Evolutionary conservation across 2,113 vertebrate species (phyloP).

Genomic region (cattle (Bos taurus)): DNA sequence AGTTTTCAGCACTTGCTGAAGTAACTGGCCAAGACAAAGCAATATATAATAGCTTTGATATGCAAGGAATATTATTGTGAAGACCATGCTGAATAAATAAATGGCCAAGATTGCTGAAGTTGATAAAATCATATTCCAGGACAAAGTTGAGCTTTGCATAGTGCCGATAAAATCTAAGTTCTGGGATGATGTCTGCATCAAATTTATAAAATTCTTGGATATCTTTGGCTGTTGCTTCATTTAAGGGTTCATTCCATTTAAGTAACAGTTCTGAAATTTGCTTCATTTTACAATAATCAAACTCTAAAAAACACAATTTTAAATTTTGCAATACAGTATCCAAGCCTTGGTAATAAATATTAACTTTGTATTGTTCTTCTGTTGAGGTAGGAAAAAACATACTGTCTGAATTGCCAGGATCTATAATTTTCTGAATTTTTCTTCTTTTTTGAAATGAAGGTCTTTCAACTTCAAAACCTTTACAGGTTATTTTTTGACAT

Average conservation of each 20-base stretch:
- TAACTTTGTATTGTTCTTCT: conserved; percentile 68
- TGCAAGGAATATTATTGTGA: conserved; percentile 63
- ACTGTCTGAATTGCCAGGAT: conserved; percentile 34
- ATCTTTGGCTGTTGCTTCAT: conserved; percentile 66
- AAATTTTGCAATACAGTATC: conserved; percentile 66
- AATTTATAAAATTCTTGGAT: conserved; percentile 68
- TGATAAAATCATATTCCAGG: conserved; percentile 14
- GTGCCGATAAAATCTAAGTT: conserved; percentile 72
- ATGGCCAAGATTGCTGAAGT: conserved; percentile 44
- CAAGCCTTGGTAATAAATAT: conserved; percentile 67
- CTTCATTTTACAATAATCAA: conserved; percentile 70
- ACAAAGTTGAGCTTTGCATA: conserved; percentile 69
- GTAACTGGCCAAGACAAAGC: conserved; percentile 70
- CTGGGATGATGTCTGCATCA: conserved; percentile 63
- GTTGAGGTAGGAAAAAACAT: conserved; percentile 42
- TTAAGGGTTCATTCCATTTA: conserved; percentile 73
- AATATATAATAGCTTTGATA: conserved; percentile 57
- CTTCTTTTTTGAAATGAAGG: conserved; percentile 65
- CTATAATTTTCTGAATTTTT: conserved; percentile 55
- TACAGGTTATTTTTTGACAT: conserved; percentile 60
- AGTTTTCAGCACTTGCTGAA: conserved; percentile 34
- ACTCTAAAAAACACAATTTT: conserved; percentile 70
- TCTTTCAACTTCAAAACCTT: conserved; percentile 70
- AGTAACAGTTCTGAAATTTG: conserved; percentile 67
- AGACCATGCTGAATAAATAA: conserved; percentile 70